Evolutionary conservation across 2,888 invertebrate genomes (phyloP).

Genomic region (Drosophila leonis): DNA sequence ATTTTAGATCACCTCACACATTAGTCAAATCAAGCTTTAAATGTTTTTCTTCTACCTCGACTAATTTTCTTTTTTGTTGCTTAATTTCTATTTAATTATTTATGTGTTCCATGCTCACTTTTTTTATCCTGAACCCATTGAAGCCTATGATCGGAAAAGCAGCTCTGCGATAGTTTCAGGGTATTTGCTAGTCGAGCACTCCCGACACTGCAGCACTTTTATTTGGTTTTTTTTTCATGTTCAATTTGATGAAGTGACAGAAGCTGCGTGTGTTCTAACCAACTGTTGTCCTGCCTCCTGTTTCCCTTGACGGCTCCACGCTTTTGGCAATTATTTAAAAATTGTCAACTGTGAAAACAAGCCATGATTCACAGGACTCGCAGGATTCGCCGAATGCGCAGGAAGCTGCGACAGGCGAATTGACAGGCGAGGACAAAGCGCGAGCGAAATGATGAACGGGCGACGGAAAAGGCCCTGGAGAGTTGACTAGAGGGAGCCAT

Average conservation of each 20-base stretch:
- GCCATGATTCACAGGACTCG: slow-evolving; percentile 55
- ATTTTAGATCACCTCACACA: no score
- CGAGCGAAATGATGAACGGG: slow-evolving; percentile 15
- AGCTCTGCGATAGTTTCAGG: no score
- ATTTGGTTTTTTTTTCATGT: neutral
- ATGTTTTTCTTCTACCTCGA: no score
- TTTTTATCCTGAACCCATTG: no score
- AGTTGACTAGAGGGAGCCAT: neutral
- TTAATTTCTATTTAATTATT: no score
- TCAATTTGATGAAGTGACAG: slow-evolving; percentile 17
- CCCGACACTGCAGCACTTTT: neutral
- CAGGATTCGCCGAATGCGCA: neutral
- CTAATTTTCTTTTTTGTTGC: no score
- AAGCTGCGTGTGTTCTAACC: neutral
- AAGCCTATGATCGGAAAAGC: no score
- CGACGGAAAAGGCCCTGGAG: neutral
- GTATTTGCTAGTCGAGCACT: neutral
- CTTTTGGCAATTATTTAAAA: slow-evolving; percentile 61
- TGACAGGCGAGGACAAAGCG: slow-evolving; percentile 47
- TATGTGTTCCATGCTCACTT: no score
- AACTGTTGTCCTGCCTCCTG: neutral
- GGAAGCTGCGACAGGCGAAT: slow-evolving; percentile 44
- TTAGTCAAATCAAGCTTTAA: no score
- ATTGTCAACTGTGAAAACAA: slow-evolving; percentile 70
- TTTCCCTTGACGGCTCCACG: neutral